These are phyloP conservation scores for Podarcis raffonei DNA, from an alignment of 2,113 vertebrate genomes.

Conservation along the genomic window DNA sequence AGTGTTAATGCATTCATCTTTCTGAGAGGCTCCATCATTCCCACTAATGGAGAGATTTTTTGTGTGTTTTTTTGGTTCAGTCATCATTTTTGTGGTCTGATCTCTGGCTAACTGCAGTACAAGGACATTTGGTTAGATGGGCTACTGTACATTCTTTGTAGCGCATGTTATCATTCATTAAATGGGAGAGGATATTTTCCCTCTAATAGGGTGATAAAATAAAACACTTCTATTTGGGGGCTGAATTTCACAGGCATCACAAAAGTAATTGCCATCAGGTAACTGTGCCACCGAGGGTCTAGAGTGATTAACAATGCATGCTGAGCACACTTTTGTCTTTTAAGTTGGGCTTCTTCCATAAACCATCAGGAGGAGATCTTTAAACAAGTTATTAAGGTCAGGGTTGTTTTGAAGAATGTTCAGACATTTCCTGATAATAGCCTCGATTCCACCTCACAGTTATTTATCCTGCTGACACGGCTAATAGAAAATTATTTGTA, in stretches of 20 bases:
- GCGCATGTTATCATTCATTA: constrained; percentile 60
- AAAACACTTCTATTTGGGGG: constrained; percentile 63
- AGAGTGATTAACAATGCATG: constrained; percentile 55
- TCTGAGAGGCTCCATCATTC: constrained; percentile 48
- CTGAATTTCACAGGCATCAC: constrained; percentile 67
- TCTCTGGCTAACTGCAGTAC: constrained; percentile 33
- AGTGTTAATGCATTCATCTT: constrained; percentile 42
- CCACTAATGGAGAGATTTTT: constrained; percentile 46
- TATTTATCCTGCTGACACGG: constrained; percentile 62
- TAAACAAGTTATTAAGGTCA: constrained; percentile 65
- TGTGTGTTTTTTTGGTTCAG: constrained; percentile 40
- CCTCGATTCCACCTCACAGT: constrained; percentile 46
- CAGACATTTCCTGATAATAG: constrained; percentile 58
- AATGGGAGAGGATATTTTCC: constrained; percentile 56
- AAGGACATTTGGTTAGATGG: constrained; percentile 63
- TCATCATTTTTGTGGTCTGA: constrained; percentile 61
- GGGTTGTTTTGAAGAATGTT: constrained; percentile 65
- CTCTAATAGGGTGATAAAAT: constrained; percentile 69
- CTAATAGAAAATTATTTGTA: constrained; percentile 68
- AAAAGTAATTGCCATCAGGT: constrained; percentile 69
- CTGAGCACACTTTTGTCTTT: constrained; percentile 66
- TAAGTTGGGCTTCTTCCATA: constrained; percentile 64
- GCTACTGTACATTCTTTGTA: constrained; percentile 49
- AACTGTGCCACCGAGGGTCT: constrained; percentile 44
- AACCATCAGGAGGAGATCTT: constrained; percentile 55